Conservation (phyloP, 1,140 invertebrate genomes). For the Drosophila gunungcola region DNA sequence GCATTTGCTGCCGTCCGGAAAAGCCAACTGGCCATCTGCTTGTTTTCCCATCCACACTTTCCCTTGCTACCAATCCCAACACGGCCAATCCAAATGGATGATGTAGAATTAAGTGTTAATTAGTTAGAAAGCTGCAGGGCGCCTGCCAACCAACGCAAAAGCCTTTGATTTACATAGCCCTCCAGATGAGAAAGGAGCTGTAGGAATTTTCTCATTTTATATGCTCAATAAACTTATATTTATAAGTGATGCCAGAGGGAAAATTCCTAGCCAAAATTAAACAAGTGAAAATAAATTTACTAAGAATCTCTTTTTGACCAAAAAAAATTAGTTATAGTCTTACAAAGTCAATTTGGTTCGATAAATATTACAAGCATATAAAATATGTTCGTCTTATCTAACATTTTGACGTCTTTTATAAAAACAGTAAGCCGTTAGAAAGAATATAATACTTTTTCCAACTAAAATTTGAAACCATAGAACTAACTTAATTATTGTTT, state of each 20-base stretch:
- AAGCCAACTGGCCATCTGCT: conserved; percentile 62
- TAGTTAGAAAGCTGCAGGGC: conserved; percentile 79
- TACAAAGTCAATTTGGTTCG: too few relatives aligned
- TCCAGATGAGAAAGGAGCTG: conserved; percentile 6
- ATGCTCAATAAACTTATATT: conserved; percentile 9
- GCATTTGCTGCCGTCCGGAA: conserved; percentile 48
- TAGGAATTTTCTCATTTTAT: conserved; percentile 38
- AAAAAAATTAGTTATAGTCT: neutral
- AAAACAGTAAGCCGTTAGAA: too few relatives aligned
- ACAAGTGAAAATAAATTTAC: neutral
- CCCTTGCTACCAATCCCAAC: neutral
- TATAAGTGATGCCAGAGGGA: neutral
- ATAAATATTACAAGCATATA: too few relatives aligned
- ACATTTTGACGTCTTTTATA: too few relatives aligned
- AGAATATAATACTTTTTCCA: too few relatives aligned
- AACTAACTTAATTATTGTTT: too few relatives aligned
- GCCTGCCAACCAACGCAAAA: conserved; percentile 45
- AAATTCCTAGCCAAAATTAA: neutral
- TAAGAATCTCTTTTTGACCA: too few relatives aligned
- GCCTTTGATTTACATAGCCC: conserved; percentile 68
- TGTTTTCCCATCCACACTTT: conserved; percentile 33
- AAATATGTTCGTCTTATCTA: too few relatives aligned
- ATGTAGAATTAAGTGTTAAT: conserved; percentile 83
- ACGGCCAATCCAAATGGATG: conserved; percentile 39
- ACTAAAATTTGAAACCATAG: too few relatives aligned